Percentiles rank a stretch among this genome's conserved stretches.
Conservation (phyloP, 2,113 vertebrate genomes). For the Rhea pennata region DNA sequence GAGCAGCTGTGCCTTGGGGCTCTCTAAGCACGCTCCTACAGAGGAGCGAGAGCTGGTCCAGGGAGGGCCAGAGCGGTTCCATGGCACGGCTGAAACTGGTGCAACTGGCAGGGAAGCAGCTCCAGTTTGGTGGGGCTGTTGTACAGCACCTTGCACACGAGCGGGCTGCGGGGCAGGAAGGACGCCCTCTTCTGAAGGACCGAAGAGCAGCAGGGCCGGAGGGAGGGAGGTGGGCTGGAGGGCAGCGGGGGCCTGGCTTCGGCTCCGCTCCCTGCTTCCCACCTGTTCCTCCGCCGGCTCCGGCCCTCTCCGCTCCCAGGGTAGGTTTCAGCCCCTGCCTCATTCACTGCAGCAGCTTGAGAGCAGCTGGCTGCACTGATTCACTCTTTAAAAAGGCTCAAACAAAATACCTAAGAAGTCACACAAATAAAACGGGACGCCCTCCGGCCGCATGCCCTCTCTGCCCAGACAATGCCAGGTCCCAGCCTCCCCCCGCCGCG, state of each 20-base stretch:
- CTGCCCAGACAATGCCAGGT: not conserved
- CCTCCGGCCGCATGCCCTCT: not conserved
- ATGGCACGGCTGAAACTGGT: accelerated
- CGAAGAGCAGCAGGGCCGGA: not conserved
- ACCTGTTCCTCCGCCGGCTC: slow-evolving; percentile 46
- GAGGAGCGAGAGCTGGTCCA: not conserved
- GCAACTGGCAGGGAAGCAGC: not conserved
- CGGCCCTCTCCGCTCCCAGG: not conserved
- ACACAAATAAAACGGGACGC: accelerated
- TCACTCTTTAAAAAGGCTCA: not conserved
- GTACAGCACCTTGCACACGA: not conserved
- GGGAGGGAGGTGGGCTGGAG: not conserved
- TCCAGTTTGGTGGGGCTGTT: accelerated
- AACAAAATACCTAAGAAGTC: not conserved
- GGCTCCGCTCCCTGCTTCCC: slow-evolving; percentile 48
- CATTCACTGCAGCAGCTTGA: slow-evolving; percentile 48
- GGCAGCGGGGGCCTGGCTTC: not conserved
- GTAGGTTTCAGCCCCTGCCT: slow-evolving; percentile 6
- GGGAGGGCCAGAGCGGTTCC: not conserved
- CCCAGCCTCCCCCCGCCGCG: not conserved
- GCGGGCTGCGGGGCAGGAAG: not conserved
- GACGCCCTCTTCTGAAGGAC: not conserved
- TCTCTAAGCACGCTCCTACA: accelerated
- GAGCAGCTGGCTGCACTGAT: slow-evolving; percentile 52
- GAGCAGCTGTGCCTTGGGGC: not conserved